Conservation (phyloP, 2,113 vertebrate genomes). For the Oxyruncus cristatus region DNA sequence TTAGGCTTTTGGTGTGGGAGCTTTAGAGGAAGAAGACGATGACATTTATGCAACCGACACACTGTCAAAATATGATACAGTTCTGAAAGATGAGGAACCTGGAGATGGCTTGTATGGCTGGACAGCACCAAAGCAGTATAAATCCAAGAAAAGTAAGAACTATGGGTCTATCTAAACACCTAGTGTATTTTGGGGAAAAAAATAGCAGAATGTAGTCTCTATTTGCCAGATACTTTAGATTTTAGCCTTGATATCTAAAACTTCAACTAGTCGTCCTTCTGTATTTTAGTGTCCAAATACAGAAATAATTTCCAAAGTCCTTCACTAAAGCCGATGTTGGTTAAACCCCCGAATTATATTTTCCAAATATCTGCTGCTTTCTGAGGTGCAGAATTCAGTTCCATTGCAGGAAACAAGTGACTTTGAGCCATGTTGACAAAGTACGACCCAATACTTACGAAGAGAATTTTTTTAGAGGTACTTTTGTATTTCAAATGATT, state of each 20-base stretch:
- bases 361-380: neutral
- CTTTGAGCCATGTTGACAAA: neutral
- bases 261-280: neutral
- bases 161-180: neutral
- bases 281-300: neutral
- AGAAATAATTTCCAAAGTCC: neutral
- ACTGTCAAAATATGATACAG: conserved; percentile 86
- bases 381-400: neutral
- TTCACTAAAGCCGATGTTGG: neutral
- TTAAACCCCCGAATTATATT: neutral
- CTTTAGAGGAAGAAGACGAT: conserved; percentile 93
- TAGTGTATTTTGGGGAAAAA: fast-evolving
- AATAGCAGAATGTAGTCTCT: neutral
- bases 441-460: neutral
- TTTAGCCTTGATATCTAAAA: neutral
- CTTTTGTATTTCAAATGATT: neutral
- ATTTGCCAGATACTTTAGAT: neutral
- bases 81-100: conserved; percentile 89
- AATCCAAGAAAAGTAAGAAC: conserved; percentile 72
- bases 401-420: neutral
- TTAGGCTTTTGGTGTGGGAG: conserved; percentile 94
- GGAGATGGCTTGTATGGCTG: conserved; percentile 93
- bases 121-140: conserved; percentile 90
- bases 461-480: neutral
- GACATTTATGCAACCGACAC: conserved; percentile 91